phyloP scores from a whole-genome alignment of 2,797 vertebrate species.

The Cacajao melanocephalus region DNA sequence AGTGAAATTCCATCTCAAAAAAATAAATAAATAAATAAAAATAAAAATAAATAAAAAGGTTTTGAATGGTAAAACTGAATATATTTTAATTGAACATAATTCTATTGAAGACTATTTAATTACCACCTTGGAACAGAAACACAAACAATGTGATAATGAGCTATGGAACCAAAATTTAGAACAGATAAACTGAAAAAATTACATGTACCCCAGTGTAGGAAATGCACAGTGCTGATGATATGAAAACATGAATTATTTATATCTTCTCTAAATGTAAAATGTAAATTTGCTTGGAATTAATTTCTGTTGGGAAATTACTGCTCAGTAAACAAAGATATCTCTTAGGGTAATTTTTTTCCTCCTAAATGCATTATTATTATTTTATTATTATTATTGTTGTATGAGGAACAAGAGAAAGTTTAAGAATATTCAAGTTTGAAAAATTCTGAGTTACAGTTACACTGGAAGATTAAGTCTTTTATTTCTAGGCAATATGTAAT shows the following conservation, averaged over 20 bases:
- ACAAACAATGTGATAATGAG: slow-evolving; percentile 82
- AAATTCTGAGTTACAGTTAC: slow-evolving; percentile 60
- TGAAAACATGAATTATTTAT: slow-evolving; percentile 94
- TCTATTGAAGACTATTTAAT: slow-evolving; percentile 84
- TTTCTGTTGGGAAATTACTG: slow-evolving; percentile 88
- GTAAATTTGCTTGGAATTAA: slow-evolving; percentile 90
- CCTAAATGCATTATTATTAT: slow-evolving; percentile 78
- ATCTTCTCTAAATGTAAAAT: slow-evolving; percentile 92
- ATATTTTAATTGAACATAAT: slow-evolving; percentile 83
- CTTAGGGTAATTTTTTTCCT: slow-evolving; percentile 72
- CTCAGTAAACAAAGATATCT: slow-evolving; percentile 84
- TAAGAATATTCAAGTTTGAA: slow-evolving; percentile 47
- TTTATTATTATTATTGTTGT: slow-evolving; percentile 70
- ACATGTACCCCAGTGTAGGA: slow-evolving; percentile 89
- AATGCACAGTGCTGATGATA: slow-evolving; percentile 87
- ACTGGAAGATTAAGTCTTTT: slow-evolving; percentile 62
- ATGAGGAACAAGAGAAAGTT: slow-evolving; percentile 59
- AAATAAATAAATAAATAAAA: slow-evolving; percentile 71
- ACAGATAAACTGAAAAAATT: slow-evolving; percentile 84
- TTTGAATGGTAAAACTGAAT: slow-evolving; percentile 80
- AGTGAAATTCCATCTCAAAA: no score
- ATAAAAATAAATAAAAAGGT: slow-evolving; percentile 72
- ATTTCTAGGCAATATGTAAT: slow-evolving; percentile 52
- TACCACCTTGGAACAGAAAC: slow-evolving; percentile 80
- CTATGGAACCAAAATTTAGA: slow-evolving; percentile 83